Base-by-base conservation (phyloP, 1,140 invertebrate genomes). In the Drosophila micromelanica region DNA sequence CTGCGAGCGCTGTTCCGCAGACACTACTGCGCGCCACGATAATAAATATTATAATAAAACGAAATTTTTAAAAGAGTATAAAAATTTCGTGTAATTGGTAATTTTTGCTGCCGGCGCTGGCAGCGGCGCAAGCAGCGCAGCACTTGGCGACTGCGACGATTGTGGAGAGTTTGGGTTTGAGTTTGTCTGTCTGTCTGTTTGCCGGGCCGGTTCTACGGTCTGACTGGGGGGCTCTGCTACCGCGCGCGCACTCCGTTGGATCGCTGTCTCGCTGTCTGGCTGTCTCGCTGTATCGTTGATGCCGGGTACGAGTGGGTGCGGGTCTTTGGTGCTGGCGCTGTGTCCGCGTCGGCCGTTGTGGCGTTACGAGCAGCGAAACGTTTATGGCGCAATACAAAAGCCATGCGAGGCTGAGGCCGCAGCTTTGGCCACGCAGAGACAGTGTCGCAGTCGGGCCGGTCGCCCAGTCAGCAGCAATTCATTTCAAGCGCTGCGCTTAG, bases 31-130 rank as follows among this genome's bases (percentile, higher is more conserved):
- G 90, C 90, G 90, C 85, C 78, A 91, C 90, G 90, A 91, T 91
- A 91, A 91, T 91, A 91, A 91, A 91, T 91, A 91, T 91, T 91
- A 91, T 91, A 91, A 91, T 91, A 91, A 91, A 91, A 91, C 90
- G 90, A 91, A 91, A 91, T 91, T 91, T 91, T 91, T 91, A 91
- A 91, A 91, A 91, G 90, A 91, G 90, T 91, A 91, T 91, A 91
- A 91, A 91, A 91, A 91, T 91, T 90, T 91, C 82, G 86, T 91
- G 90, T 91, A 91, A 91, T 91, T 90, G 90, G 90, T 91, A 91
- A 91, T 91, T 89, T 89, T 89, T 91, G 90, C 90, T 86, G 81
- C 80, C 65, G 60, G 46, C 85, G 84, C 48, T 54, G 65, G 85
- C 84, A 74, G 80, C 73, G 76, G 23, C 60, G 52, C 56, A 30